Percentiles rank a stretch among this genome's conserved stretches.
Evolutionary conservation across 2,113 vertebrate species (phyloP).

Genomic region (Aplodontia rufa): DNA sequence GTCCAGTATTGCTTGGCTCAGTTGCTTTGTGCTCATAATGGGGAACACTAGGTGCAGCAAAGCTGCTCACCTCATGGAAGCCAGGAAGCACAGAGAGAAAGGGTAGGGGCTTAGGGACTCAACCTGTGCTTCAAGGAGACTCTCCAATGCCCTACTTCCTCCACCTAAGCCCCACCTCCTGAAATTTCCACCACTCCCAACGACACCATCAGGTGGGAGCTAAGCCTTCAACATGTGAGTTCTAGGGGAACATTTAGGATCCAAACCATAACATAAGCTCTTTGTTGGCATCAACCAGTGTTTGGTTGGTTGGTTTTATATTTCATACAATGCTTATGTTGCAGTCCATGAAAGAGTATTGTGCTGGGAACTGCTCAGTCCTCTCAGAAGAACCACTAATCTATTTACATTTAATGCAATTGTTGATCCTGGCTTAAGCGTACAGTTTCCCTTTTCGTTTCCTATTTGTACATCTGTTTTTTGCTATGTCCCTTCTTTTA

Average conservation of each 20-base stretch:
- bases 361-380: not conserved
- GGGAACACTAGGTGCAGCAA: not conserved
- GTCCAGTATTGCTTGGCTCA: not conserved
- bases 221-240: not conserved
- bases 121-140: not conserved
- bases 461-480: not conserved
- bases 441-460: not conserved
- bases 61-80: not conserved
- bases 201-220: not conserved
- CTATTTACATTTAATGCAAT: not conserved
- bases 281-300: not conserved
- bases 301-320: not conserved
- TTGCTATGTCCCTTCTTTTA: not conserved
- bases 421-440: not conserved
- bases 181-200: too few species aligned
- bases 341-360: not conserved
- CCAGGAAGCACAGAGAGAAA: not conserved
- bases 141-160: not conserved
- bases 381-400: not conserved
- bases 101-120: not conserved
- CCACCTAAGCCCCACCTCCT: not conserved
- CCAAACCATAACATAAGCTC: not conserved
- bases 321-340: not conserved
- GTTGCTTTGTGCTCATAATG: not conserved
- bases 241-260: not conserved